A percentile compares a stretch with the other conserved stretches of the same genome.
phyloP scores from a whole-genome alignment of 2,888 invertebrate species.

The Lamellibrachia columna region DNA sequence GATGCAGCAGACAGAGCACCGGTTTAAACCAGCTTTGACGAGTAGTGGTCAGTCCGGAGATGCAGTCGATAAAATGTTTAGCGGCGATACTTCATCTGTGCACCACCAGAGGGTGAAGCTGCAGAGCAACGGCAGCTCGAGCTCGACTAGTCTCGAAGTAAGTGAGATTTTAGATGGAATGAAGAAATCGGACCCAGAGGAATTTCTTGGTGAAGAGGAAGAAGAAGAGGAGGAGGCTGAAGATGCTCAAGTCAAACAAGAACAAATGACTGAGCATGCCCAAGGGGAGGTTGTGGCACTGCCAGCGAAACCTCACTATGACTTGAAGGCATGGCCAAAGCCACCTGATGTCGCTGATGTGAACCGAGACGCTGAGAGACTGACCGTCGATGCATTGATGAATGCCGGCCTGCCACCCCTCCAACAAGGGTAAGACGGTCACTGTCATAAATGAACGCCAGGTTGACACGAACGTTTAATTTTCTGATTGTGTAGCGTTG shows the following conservation, averaged over 20 bases:
- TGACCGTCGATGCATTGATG: conserved; percentile 40
- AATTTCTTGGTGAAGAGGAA: conserved; percentile 39
- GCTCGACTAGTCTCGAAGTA: conserved; percentile 80
- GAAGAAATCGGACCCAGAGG: conserved; percentile 38
- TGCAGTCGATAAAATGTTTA: background rate
- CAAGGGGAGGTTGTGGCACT: conserved; percentile 21
- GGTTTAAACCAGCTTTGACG: conserved; percentile 18
- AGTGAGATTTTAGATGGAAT: conserved; percentile 78
- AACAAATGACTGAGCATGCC: background rate
- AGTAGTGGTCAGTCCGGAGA: background rate
- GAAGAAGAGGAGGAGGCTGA: conserved; percentile 35
- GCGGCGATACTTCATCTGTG: background rate
- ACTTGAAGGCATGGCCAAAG: conserved; percentile 52
- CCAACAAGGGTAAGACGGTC: background rate
- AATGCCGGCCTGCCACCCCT: background rate
- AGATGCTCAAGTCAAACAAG: conserved; percentile 19
- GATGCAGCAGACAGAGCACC: background rate
- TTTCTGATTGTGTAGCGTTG: too few species aligned
- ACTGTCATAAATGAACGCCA: background rate
- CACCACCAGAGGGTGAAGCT: conserved; percentile 25
- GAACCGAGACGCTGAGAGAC: conserved; percentile 39
- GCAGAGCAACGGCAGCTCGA: conserved; percentile 76
- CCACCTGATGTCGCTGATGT: conserved; percentile 41
- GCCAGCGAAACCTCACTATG: conserved; percentile 1
- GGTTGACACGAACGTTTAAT: too few species aligned